These are phyloP conservation scores for Nannoperca obscura DNA, from an alignment of 2,797 vertebrate genomes.

Conservation along the genomic window DNA sequence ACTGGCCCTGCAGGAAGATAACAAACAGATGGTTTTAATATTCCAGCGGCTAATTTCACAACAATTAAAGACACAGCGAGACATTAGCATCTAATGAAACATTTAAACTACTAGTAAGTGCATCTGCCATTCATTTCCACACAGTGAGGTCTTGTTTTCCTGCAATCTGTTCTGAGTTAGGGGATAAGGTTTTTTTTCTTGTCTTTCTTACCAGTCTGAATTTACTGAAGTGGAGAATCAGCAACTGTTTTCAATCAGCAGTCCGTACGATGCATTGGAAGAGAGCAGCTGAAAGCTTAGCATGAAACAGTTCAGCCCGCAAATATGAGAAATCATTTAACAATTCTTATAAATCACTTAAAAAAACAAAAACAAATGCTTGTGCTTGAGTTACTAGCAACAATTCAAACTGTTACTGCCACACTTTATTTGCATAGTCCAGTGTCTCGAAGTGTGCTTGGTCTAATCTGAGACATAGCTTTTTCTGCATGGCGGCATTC, in stretches of 20 bases:
- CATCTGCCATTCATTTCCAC: constrained; percentile 97
- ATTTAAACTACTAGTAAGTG: constrained; percentile 97
- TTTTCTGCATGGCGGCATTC: background rate
- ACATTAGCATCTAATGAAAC: constrained; percentile 99
- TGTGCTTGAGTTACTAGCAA: background rate
- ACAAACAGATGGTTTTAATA: constrained; percentile 98
- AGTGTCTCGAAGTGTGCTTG: background rate
- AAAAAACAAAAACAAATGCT: background rate
- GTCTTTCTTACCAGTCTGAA: constrained; percentile 85
- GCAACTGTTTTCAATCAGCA: constrained; percentile 98
- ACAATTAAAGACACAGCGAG: constrained; percentile 98
- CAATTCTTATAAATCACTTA: constrained; percentile 37
- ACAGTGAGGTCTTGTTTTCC: constrained; percentile 93
- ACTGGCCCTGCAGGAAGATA: constrained; percentile 92
- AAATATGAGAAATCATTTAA: constrained; percentile 43
- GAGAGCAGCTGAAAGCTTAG: constrained; percentile 80
- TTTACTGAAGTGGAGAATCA: constrained; percentile 97
- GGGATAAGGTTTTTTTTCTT: constrained; percentile 77
- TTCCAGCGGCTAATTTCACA: constrained; percentile 98
- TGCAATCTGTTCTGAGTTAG: constrained; percentile 96
- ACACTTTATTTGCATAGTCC: constrained; percentile 4
- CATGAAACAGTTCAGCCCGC: constrained; percentile 38
- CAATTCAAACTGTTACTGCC: constrained; percentile 8
- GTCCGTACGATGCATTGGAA: constrained; percentile 89
- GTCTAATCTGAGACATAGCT: background rate